These are phyloP conservation scores for Drosophila nr. perissopoda DNA, from an alignment of 2,888 invertebrate genomes.

Conservation along the genomic window DNA sequence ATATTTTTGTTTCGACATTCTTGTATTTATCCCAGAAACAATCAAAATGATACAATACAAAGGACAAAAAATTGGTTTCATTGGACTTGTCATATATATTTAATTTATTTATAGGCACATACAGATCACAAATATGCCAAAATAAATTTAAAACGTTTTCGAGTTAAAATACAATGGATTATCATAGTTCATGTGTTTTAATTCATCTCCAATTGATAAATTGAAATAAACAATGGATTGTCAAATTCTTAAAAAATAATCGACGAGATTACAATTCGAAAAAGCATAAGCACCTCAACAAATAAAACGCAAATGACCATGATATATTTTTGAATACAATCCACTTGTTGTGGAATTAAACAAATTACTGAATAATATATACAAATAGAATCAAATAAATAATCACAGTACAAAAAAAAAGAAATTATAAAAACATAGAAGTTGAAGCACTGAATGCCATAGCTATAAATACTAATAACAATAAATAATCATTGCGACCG, in stretches of 20 bases:
- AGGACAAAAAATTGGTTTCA: neutral
- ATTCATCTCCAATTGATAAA: neutral
- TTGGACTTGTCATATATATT: neutral
- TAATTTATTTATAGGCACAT: neutral
- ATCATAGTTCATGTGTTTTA: neutral
- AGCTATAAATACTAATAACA: conserved; percentile 61
- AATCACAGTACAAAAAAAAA: conserved; percentile 20
- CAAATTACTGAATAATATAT: conserved; percentile 36
- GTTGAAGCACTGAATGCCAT: conserved; percentile 4
- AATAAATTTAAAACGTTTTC: neutral
- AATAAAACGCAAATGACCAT: conserved; percentile 29
- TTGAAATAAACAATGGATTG: conserved; percentile 2
- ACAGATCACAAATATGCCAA: neutral
- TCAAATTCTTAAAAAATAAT: conserved; percentile 22
- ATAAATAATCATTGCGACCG: conserved; percentile 67
- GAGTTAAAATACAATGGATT: neutral
- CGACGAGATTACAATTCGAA: neutral
- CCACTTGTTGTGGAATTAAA: conserved; percentile 31
- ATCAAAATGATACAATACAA: neutral
- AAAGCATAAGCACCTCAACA: conserved; percentile 21
- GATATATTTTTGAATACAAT: conserved; percentile 36
- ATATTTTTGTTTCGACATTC: neutral
- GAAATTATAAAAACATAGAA: conserved; percentile 8
- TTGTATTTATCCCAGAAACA: neutral
- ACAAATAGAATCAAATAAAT: conserved; percentile 35